These are phyloP conservation scores for Cottus gobio DNA, from an alignment of 2,113 vertebrate genomes.

Conservation along the genomic window DNA sequence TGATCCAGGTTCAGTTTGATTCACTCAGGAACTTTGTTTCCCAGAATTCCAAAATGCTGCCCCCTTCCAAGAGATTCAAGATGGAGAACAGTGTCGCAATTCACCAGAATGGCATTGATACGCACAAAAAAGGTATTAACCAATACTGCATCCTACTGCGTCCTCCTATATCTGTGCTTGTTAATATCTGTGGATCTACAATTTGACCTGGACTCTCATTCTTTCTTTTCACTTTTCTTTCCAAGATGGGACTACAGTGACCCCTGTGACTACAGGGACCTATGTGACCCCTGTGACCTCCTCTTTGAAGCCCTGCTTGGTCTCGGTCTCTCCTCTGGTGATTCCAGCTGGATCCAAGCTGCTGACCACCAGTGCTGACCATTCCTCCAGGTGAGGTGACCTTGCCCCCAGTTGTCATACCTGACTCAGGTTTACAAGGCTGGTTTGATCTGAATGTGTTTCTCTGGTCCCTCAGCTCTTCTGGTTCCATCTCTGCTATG, in stretches of 20 bases:
- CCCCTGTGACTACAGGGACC: neutral
- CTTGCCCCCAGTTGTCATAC: neutral
- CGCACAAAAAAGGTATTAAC: constrained; percentile 55
- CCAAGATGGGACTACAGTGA: constrained; percentile 5
- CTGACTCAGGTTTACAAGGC: neutral
- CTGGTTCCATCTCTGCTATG: neutral
- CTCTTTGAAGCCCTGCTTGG: constrained; percentile 52
- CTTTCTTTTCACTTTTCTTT: neutral
- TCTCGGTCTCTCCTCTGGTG: constrained; percentile 56
- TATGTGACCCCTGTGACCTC: neutral
- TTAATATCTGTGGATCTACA: neutral
- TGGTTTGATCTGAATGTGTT: neutral
- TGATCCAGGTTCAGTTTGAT: neutral
- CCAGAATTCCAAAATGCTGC: constrained; percentile 84
- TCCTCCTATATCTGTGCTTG: too few species aligned
- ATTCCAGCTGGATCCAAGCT: constrained; percentile 42
- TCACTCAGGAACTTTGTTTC: neutral
- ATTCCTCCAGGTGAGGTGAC: constrained; percentile 48
- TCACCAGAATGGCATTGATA: constrained; percentile 75
- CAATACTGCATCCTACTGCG: neutral
- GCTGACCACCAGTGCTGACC: neutral
- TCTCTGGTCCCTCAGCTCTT: constrained; percentile 42
- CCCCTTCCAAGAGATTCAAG: constrained; percentile 87
- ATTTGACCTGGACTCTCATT: neutral
- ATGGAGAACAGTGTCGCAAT: constrained; percentile 78